Conservation (phyloP, 2,113 vertebrate species). For the Spea bombifrons region DNA sequence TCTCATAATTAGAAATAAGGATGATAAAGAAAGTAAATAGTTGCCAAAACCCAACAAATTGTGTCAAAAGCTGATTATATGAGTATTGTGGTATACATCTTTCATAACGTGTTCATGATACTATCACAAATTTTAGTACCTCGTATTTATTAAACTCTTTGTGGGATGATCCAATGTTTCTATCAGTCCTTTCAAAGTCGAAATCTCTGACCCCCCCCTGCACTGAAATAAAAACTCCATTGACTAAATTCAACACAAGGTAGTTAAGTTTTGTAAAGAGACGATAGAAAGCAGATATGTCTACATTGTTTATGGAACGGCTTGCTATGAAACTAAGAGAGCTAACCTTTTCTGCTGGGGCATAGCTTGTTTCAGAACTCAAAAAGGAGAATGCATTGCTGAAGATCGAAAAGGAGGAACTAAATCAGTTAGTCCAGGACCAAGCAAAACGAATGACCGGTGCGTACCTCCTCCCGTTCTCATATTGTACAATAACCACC, state of each 20-base stretch:
- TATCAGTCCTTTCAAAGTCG: constrained; percentile 1
- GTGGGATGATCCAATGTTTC: neutral
- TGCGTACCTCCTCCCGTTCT: constrained; percentile 50
- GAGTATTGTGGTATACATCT: too few relatives aligned
- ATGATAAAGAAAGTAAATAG: too few relatives aligned
- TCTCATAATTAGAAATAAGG: too few relatives aligned
- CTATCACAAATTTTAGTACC: too few relatives aligned
- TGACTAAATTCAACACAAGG: neutral
- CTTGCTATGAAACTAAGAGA: too few relatives aligned
- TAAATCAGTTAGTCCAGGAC: constrained; percentile 86
- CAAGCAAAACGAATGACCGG: constrained; percentile 93
- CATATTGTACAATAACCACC: too few relatives aligned
- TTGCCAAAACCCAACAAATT: too few relatives aligned
- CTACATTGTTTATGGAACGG: too few relatives aligned
- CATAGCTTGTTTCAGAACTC: constrained; percentile 83
- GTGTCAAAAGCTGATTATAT: too few relatives aligned
- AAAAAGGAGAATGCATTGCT: constrained; percentile 87
- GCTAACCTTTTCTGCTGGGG: constrained; percentile 38
- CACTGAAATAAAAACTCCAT: neutral
- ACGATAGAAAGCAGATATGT: neutral
- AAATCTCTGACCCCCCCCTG: too few relatives aligned
- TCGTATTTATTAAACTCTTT: too few relatives aligned
- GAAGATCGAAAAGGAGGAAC: constrained; percentile 90
- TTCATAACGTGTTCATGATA: too few relatives aligned
- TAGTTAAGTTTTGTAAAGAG: neutral